Evolutionary conservation across 92 coral and sea anemone genomes (phyloP).

Genomic region (Epizoanthus stellaris): DNA sequence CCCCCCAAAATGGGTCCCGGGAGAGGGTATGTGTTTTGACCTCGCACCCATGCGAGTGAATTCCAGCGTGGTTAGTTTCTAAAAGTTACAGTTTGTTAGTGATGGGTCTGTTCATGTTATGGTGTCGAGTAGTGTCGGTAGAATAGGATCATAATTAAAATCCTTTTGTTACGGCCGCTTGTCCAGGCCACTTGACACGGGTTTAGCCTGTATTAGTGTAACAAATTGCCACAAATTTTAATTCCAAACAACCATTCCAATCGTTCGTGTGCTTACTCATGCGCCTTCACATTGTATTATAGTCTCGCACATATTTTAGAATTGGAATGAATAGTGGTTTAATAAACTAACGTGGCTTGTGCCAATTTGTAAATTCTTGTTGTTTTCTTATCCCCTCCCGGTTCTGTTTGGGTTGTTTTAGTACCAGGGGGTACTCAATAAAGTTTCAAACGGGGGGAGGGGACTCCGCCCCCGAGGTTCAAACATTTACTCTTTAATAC

Average conservation of each 20-base stretch:
- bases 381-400: not conserved
- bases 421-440: no score
- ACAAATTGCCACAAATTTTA: constrained; percentile 24
- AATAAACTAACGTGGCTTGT: constrained; percentile 38
- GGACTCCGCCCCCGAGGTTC: no score
- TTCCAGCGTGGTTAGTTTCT: constrained; percentile 28
- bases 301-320: constrained; percentile 39
- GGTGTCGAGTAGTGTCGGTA: not conserved
- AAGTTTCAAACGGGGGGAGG: no score
- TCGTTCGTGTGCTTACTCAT: constrained; percentile 47
- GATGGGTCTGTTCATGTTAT: constrained; percentile 30
- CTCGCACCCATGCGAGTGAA: no score
- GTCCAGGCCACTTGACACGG: constrained; percentile 3
- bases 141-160: not conserved
- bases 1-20: no score
- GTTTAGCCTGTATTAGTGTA: constrained; percentile 32
- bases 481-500: no score
- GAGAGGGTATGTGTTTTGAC: no score
- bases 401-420: no score
- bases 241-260: constrained; percentile 36
- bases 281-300: constrained; percentile 39
- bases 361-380: constrained; percentile 42
- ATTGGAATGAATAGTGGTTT: constrained; percentile 46
- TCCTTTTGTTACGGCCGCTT: not conserved
- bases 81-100: constrained; percentile 13